phyloP scores from a whole-genome alignment of 2,797 vertebrate species.

The Remorina albescens region DNA sequence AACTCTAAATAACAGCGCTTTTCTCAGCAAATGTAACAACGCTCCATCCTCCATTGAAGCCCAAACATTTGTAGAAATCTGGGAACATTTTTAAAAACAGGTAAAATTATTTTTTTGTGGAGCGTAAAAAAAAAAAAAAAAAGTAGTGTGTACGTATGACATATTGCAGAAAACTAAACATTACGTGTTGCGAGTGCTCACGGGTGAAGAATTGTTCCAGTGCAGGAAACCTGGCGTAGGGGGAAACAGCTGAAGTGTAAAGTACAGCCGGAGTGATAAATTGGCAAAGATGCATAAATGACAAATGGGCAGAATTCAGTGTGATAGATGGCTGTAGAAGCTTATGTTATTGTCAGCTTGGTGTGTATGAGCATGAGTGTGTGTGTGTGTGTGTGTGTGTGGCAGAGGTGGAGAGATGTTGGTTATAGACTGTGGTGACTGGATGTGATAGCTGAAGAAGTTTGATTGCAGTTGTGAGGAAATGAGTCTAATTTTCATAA shows the following conservation, averaged over 20 bases:
- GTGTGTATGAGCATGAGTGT: neutral
- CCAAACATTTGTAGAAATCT: neutral
- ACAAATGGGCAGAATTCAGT: slow-evolving; percentile 52
- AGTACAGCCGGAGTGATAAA: slow-evolving; percentile 37
- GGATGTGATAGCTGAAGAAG: neutral
- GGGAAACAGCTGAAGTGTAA: slow-evolving; percentile 42
- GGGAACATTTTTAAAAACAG: too few relatives aligned
- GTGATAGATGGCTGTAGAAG: slow-evolving; percentile 38
- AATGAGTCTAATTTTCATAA: too few relatives aligned
- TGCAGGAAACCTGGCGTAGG: neutral
- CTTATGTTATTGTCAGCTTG: slow-evolving; percentile 29
- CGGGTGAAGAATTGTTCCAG: slow-evolving; percentile 6
- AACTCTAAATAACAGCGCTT: neutral
- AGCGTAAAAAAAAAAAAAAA: too few relatives aligned
- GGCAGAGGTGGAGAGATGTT: neutral
- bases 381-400: neutral
- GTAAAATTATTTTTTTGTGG: neutral
- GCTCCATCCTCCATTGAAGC: too few relatives aligned
- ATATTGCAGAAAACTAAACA: slow-evolving; percentile 12
- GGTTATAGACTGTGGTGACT: neutral
- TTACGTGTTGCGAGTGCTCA: neutral
- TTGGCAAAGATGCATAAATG: slow-evolving; percentile 32
- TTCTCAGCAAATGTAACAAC: neutral
- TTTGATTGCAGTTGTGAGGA: too few relatives aligned
- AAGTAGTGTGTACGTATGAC: neutral